These are phyloP conservation scores for Willowsia nigromaculata DNA, from an alignment of 2,888 invertebrate species.

Conservation along the genomic window DNA sequence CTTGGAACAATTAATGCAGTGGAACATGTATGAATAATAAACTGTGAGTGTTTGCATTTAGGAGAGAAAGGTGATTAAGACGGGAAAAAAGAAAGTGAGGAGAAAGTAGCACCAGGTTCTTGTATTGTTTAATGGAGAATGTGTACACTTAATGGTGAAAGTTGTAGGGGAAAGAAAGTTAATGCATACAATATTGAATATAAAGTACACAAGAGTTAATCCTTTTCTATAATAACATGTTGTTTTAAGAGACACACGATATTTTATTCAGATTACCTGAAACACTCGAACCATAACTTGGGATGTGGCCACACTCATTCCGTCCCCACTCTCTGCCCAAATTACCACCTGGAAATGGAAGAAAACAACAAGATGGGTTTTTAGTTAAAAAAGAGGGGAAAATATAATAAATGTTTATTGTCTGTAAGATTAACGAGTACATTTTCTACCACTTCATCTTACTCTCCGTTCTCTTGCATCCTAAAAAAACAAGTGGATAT, in stretches of 20 bases:
- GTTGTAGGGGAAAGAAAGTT: not conserved
- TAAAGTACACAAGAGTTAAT: conserved; percentile 6
- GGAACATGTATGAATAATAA: conserved; percentile 26
- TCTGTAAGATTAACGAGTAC: conserved; percentile 68
- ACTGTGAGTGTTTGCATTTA: not conserved
- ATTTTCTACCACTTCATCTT: conserved; percentile 43
- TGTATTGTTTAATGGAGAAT: too few relatives aligned
- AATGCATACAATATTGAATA: not conserved
- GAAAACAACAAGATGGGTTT: not conserved
- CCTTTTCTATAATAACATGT: too few relatives aligned
- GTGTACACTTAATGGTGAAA: too few relatives aligned
- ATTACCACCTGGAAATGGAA: conserved; percentile 76
- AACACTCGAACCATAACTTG: conserved; percentile 78
- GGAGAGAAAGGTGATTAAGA: too few relatives aligned
- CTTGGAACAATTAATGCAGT: conserved; percentile 23
- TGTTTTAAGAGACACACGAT: too few relatives aligned
- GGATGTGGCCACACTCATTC: conserved; percentile 78
- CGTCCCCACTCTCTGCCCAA: conserved; percentile 78
- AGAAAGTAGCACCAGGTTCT: too few relatives aligned
- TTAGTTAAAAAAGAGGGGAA: not conserved
- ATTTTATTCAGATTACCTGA: conserved; percentile 71
- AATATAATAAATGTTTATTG: too few relatives aligned
- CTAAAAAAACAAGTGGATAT: too few relatives aligned
- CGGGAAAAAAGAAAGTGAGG: too few relatives aligned
- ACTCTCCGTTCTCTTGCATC: not conserved